A percentile compares a stretch with the other conserved stretches of the same genome.
Conservation (phyloP, 2,797 vertebrate genomes). For the Syngnathus acus region DNA sequence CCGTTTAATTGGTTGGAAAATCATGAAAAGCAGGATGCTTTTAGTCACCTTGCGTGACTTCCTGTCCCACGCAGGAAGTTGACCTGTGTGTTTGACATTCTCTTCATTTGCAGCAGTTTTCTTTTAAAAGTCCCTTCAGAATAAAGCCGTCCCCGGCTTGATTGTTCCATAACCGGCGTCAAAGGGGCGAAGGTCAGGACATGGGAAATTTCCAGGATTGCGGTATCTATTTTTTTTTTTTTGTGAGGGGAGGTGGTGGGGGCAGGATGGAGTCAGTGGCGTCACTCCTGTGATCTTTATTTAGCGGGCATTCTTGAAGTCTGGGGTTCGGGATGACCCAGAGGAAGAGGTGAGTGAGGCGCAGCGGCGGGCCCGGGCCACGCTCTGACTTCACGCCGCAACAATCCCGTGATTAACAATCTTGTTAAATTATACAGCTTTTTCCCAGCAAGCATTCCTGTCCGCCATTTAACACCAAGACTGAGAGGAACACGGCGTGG, state of each 20-base stretch:
- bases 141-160: constrained; percentile 17
- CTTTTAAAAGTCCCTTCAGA: constrained; percentile 47
- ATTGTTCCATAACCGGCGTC: constrained; percentile 21
- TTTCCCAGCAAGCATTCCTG: constrained; percentile 75
- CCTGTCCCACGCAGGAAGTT: constrained; percentile 43
- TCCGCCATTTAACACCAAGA: constrained; percentile 58
- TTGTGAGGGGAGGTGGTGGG: background rate
- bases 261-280: background rate
- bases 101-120: constrained; percentile 26
- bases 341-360: constrained; percentile 2
- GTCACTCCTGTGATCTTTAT: constrained; percentile 1
- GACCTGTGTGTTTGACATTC: constrained; percentile 18
- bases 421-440: constrained; percentile 76
- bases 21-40: background rate
- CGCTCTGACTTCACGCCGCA: constrained; percentile 55
- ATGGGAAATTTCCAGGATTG: constrained; percentile 3
- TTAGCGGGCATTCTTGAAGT: constrained; percentile 1
- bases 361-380: background rate
- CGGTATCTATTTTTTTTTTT: background rate
- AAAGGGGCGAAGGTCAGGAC: constrained; percentile 4
- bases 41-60: constrained; percentile 16
- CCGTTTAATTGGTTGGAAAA: background rate
- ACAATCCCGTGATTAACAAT: constrained; percentile 59
- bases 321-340: constrained; percentile 3
- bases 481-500: constrained; percentile 51